Evolutionary conservation across 2,113 vertebrate genomes (phyloP).

Genomic region (Scomber scombrus): DNA sequence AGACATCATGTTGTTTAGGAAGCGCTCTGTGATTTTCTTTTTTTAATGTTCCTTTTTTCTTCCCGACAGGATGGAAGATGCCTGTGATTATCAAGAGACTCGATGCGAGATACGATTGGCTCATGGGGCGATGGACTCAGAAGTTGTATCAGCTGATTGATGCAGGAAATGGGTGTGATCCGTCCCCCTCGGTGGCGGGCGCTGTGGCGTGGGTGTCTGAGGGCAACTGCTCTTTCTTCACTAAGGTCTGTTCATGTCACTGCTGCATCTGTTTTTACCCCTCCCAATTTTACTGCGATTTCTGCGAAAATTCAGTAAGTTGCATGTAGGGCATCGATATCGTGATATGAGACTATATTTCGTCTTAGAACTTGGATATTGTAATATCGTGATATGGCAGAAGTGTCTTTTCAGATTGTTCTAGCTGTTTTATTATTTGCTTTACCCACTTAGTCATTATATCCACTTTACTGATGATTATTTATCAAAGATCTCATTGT

Average conservation of each 20-base stretch:
- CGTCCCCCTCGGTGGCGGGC: slow-evolving; percentile 51
- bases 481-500: no score
- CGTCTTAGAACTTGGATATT: no score
- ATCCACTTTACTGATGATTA: no score
- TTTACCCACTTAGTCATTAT: no score
- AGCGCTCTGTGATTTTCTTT: background rate
- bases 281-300: no score
- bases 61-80: slow-evolving; percentile 75
- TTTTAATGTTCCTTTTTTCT: background rate
- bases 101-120: slow-evolving; percentile 86
- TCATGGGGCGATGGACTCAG: slow-evolving; percentile 68
- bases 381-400: no score
- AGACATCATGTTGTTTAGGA: background rate
- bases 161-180: slow-evolving; percentile 81
- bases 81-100: slow-evolving; percentile 82
- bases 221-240: slow-evolving; percentile 85
- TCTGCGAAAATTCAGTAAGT: no score
- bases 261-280: no score
- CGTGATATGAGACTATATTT: no score
- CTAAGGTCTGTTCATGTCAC: slow-evolving; percentile 74
- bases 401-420: no score
- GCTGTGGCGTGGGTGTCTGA: slow-evolving; percentile 86
- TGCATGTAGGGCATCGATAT: no score
- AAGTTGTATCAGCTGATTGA: slow-evolving; percentile 69
- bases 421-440: no score